Conservation (phyloP, 2,797 vertebrate species). For the Podarcis siculus region DNA sequence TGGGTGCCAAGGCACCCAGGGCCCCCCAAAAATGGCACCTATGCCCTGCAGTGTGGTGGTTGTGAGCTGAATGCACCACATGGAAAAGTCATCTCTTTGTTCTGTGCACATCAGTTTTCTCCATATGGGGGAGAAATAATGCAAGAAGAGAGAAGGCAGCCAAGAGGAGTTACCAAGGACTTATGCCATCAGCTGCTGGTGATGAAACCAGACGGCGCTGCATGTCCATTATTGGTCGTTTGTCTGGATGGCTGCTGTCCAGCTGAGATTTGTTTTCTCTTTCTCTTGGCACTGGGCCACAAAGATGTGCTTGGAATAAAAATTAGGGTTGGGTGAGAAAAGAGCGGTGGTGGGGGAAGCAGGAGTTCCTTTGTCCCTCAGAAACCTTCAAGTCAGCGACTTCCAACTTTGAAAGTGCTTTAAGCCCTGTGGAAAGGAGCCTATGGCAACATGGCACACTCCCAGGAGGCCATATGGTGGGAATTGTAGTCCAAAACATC, state of each 20-base stretch:
- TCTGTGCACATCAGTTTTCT: background rate
- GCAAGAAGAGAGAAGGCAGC: slow-evolving; percentile 24
- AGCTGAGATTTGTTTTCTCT: slow-evolving; percentile 62
- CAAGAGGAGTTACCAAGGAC: background rate
- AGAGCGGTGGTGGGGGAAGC: background rate
- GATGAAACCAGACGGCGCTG: slow-evolving; percentile 29
- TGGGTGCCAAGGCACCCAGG: too few species aligned
- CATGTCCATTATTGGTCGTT: slow-evolving; percentile 25
- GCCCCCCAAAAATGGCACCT: background rate
- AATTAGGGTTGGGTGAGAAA: slow-evolving; percentile 41
- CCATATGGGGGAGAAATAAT: background rate
- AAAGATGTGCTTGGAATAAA: slow-evolving; percentile 50
- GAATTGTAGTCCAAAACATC: too few species aligned
- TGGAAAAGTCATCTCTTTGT: background rate
- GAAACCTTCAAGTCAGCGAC: background rate
- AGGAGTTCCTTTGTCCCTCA: background rate
- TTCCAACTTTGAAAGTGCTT: background rate
- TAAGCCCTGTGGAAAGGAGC: background rate
- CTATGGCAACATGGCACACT: too few species aligned
- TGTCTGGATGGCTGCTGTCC: slow-evolving; percentile 63
- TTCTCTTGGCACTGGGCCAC: slow-evolving; percentile 40
- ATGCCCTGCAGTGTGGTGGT: background rate
- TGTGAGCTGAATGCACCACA: background rate
- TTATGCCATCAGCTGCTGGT: slow-evolving; percentile 7
- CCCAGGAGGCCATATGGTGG: too few species aligned